A percentile compares a stretch with the other conserved stretches of the same genome.
Evolutionary conservation across 23 tunicate genomes (phyloP).

Genomic region (Styela clava): DNA sequence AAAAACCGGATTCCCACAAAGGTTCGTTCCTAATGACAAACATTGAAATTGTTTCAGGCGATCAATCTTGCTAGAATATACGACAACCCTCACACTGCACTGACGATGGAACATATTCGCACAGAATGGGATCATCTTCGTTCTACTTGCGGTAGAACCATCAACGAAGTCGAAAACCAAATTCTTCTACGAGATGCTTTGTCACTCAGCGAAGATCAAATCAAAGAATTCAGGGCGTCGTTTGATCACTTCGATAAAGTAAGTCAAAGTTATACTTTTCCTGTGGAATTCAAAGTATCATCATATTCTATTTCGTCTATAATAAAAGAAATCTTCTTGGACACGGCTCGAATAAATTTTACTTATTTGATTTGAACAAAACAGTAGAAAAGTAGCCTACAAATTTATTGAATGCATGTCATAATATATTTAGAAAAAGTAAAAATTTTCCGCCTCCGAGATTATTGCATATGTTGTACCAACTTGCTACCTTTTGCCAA

Average conservation of each 20-base stretch:
- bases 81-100: constrained; percentile 74
- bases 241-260: constrained; percentile 99
- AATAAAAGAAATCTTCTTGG: neutral
- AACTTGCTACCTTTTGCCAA: too few relatives aligned
- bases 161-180: constrained; percentile 99
- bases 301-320: neutral
- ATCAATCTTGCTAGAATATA: constrained; percentile 84
- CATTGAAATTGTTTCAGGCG: constrained; percentile 34
- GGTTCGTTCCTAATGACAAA: too few relatives aligned
- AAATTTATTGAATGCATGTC: too few relatives aligned
- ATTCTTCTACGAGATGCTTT: constrained; percentile 98
- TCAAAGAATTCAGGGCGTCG: constrained; percentile 97
- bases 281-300: neutral
- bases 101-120: constrained; percentile 92
- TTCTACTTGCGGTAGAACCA: constrained; percentile 79
- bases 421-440: too few relatives aligned
- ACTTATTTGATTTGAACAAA: too few relatives aligned
- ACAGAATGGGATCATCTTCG: constrained; percentile 97
- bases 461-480: too few relatives aligned
- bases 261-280: neutral
- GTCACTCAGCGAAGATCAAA: constrained; percentile 96
- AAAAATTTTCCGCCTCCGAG: too few relatives aligned
- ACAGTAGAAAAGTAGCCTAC: too few relatives aligned
- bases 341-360: too few relatives aligned
- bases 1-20: too few relatives aligned